Evolutionary conservation across 2,888 invertebrate genomes (phyloP), one percentile per base, ranked within the genome.

Genomic region (Spodoptera exigua): DNA sequence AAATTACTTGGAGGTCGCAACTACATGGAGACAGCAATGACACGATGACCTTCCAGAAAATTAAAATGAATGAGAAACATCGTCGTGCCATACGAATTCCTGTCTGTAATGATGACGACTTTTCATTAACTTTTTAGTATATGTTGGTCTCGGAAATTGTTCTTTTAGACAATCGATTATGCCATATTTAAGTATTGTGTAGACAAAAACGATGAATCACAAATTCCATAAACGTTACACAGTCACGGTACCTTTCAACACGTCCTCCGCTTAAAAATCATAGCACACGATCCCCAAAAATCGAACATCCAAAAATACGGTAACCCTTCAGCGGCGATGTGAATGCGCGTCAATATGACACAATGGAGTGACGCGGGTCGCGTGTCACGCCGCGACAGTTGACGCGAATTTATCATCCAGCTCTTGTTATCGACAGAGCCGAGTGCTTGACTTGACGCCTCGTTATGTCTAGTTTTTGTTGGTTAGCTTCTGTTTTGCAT

Each of bases 391-490:
- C 67, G 65, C 49, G 65, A 69, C 68, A 65, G 61, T 64, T 79
- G 84, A 81, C 81, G 82, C 73, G 78, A 77, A 86, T 88, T 86
- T 85, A 87, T 88, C 87, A 87, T 84, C 71, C 76, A 76, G 70
- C 74, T 78, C 84, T 83, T 82, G 87, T 81, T 85, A 87, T 86
- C 83, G 87, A 86, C 87, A 85, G 78, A 78, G 74, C 70, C 60
- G 68, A 78, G 70, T 75, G 80, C 70, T 76, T 68, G 49, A 61
- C 47, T 54, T 61, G 70, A 70, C 57, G 41, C 36, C 27, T 51
- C 70, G 58, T 64, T 53, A 49, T 56, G 44, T 41, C 44, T 70
- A 70, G 61, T 70, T 61, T 66, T 70, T 57, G 61, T 51, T 47
- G 49, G 18, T n/a, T 57, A 36, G 47, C 51, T 48, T 52, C 54